phyloP scores from a whole-genome alignment of 2,113 vertebrate genomes.

The Apaloderma vittatum region DNA sequence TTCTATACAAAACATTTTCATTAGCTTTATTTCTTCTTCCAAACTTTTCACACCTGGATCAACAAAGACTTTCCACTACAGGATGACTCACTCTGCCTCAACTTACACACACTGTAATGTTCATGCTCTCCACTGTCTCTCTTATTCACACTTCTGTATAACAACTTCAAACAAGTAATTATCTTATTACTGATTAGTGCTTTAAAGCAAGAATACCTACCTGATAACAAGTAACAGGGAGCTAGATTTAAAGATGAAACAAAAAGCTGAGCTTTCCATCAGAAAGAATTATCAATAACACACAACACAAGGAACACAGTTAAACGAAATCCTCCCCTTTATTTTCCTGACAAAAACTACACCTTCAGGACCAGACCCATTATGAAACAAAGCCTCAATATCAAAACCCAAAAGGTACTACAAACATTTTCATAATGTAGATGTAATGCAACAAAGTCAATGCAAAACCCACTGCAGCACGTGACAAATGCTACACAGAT shows the following conservation, averaged over 20 bases:
- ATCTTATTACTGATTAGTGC: not conserved
- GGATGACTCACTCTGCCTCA: not conserved
- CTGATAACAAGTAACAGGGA: not conserved
- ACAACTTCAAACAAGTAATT: not conserved
- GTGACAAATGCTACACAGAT: not conserved
- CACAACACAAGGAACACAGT: not conserved
- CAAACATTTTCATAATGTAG: not conserved
- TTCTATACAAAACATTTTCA: not conserved
- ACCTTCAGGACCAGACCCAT: not conserved
- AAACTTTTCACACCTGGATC: constrained; percentile 18
- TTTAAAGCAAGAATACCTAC: not conserved
- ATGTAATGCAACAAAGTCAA: not conserved
- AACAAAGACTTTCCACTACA: constrained; percentile 24
- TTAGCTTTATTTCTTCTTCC: constrained; percentile 3
- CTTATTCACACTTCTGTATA: not conserved
- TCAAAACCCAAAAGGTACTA: not conserved
- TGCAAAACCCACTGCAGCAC: not conserved
- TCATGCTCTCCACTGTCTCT: not conserved
- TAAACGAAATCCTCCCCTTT: not conserved
- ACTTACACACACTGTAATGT: not conserved
- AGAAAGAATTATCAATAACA: not conserved
- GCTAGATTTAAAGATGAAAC: not conserved
- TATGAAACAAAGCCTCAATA: not conserved
- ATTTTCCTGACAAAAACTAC: not conserved
- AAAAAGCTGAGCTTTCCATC: not conserved